Percentiles rank a stretch among this genome's conserved stretches.
phyloP scores from a whole-genome alignment of 2,113 vertebrate species.

The Camelus dromedarius region DNA sequence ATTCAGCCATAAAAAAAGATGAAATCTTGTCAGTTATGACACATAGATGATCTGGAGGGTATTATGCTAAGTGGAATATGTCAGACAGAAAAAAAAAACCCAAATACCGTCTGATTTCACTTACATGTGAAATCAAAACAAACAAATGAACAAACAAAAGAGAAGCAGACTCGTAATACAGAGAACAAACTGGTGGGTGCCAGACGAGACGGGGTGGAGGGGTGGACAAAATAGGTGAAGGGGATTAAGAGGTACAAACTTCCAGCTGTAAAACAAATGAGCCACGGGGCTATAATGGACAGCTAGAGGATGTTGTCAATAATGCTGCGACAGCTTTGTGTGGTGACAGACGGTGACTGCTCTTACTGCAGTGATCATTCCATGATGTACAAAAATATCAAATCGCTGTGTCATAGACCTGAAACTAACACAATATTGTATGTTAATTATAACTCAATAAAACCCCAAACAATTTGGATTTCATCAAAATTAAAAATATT shows the following conservation, averaged over 20 bases:
- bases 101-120: neutral
- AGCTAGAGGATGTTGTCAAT: neutral
- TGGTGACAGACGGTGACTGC: neutral
- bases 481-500: neutral
- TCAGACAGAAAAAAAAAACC: neutral
- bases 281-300: neutral
- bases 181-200: neutral
- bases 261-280: neutral
- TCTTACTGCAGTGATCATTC: neutral
- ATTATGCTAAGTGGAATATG: neutral
- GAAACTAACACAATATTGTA: neutral
- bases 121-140: neutral
- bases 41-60: neutral
- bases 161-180: neutral
- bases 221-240: neutral
- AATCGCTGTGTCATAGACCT: neutral
- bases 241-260: neutral
- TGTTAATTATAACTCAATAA: neutral
- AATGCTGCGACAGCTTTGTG: neutral
- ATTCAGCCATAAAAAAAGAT: neutral
- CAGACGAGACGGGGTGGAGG: neutral
- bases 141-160: neutral
- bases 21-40: neutral
- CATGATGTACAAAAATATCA: neutral
- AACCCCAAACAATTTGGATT: neutral